A percentile compares a stretch with the other conserved stretches of the same genome.
These are phyloP conservation scores for Hirtodrosophila alboralis DNA, from an alignment of 2,888 invertebrate genomes.

Conservation along the genomic window DNA sequence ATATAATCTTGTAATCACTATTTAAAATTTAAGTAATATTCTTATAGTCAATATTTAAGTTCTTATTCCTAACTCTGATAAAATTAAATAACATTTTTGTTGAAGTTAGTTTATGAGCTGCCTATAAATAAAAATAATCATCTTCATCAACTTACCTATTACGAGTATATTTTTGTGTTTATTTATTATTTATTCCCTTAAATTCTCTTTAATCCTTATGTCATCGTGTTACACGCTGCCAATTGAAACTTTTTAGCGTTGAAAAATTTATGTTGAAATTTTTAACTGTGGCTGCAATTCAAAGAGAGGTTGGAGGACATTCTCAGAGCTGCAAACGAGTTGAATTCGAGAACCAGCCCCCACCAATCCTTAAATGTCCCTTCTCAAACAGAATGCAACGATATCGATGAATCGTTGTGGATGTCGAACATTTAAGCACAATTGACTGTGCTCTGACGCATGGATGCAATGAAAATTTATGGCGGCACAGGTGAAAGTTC, in stretches of 20 bases:
- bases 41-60: no score
- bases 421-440: conserved; percentile 53
- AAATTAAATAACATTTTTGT: no score
- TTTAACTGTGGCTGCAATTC: no score
- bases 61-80: no score
- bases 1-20: no score
- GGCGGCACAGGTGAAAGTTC: conserved; percentile 68
- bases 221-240: not conserved
- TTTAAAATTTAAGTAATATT: no score
- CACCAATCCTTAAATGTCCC: not conserved
- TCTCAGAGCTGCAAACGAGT: conserved; percentile 4
- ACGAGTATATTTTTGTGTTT: no score
- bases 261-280: not conserved
- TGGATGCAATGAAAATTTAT: conserved; percentile 63
- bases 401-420: conserved; percentile 24
- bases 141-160: no score
- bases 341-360: not conserved
- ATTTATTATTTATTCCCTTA: no score
- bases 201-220: no score
- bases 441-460: conserved; percentile 55
- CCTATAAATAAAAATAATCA: no score
- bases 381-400: not conserved
- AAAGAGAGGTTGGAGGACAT: not conserved
- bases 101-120: no score
- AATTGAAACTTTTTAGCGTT: conserved; percentile 7